Evolutionary conservation across 2,797 vertebrate species (phyloP).

Genomic region (Acanthis flammea): DNA sequence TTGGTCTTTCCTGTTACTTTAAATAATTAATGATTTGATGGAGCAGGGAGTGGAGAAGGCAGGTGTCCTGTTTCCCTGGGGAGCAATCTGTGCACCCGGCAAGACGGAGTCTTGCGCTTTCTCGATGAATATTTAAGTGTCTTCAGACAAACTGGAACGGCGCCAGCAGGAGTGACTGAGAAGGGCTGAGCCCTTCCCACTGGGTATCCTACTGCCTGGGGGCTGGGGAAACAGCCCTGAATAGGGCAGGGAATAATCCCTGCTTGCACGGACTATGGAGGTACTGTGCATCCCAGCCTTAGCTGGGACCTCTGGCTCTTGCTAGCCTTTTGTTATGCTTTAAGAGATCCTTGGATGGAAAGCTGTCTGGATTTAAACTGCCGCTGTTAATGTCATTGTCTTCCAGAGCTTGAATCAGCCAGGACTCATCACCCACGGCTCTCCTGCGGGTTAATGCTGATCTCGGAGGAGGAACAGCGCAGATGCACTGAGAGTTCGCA

Average conservation of each 20-base stretch:
- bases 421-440: background rate
- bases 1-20: conserved; percentile 52
- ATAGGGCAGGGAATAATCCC: conserved; percentile 17
- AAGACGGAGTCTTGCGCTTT: conserved; percentile 5
- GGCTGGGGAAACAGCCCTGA: background rate
- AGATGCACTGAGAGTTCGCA: background rate
- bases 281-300: background rate
- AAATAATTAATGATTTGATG: conserved; percentile 65
- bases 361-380: background rate
- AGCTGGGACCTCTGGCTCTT: background rate
- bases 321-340: background rate
- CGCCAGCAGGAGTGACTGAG: conserved; percentile 19
- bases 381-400: conserved; percentile 2
- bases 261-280: background rate
- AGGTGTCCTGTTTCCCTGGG: conserved; percentile 53
- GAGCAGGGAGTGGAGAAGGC: conserved; percentile 21
- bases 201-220: background rate
- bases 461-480: background rate
- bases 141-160: conserved; percentile 21
- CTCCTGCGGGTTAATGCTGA: background rate
- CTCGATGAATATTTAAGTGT: conserved; percentile 62
- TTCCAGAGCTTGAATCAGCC: background rate
- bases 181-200: conserved; percentile 25
- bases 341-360: background rate
- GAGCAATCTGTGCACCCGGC: conserved; percentile 22